Conservation (phyloP, 2,888 invertebrate genomes). For the Oxycera nigricornis region DNA sequence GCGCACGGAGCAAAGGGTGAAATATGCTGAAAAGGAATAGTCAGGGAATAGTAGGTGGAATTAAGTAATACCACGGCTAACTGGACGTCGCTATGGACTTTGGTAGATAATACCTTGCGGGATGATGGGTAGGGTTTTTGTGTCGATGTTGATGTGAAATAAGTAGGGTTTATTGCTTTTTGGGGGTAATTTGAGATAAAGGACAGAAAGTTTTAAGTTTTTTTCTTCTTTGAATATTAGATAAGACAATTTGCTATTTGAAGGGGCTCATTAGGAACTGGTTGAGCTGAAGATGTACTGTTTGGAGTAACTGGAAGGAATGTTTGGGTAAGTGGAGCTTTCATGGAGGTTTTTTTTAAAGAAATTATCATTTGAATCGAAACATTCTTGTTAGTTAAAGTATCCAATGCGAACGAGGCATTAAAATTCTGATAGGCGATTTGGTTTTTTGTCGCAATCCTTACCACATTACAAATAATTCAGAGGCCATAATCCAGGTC, state of each 20-base stretch:
- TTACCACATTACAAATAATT: too few relatives aligned
- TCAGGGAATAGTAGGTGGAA: not conserved
- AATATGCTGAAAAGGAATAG: not conserved
- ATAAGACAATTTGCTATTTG: slow-evolving; percentile 1
- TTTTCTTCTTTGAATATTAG: too few relatives aligned
- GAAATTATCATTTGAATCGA: too few relatives aligned
- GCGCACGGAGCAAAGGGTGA: not conserved
- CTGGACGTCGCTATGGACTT: slow-evolving; percentile 38
- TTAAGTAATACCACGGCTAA: not conserved
- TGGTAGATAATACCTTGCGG: slow-evolving; percentile 10
- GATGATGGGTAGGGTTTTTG: not conserved
- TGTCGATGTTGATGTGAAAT: not conserved
- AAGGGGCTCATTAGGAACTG: slow-evolving; percentile 5
- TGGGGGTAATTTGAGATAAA: not conserved
- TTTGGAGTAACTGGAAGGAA: too few relatives aligned
- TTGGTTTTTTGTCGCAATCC: too few relatives aligned
- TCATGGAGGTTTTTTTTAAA: too few relatives aligned
- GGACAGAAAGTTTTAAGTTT: not conserved
- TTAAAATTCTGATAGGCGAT: too few relatives aligned
- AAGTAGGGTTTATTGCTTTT: not conserved
- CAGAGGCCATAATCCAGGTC: too few relatives aligned
- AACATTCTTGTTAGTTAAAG: too few relatives aligned
- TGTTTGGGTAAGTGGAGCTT: too few relatives aligned
- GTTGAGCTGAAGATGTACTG: too few relatives aligned
- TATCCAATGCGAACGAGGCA: too few relatives aligned